Evolutionary conservation across 2,113 vertebrate genomes (phyloP).

Genomic region (Pardalotus punctatus): DNA sequence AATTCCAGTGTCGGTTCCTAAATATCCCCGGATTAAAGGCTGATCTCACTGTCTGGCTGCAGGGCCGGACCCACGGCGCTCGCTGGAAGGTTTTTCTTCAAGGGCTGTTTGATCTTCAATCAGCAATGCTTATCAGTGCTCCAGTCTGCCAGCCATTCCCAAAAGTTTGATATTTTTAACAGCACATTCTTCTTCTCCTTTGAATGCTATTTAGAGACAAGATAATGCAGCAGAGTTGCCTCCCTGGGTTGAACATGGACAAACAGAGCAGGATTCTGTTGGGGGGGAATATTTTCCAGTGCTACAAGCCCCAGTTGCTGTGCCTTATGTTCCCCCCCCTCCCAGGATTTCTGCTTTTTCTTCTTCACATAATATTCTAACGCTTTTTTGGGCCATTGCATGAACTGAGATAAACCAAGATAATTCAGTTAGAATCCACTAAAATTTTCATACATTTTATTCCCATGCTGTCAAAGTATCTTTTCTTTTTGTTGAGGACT

Average conservation of each 20-base stretch:
- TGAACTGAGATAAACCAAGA: not conserved
- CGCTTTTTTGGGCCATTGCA: not conserved
- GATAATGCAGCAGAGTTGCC: not conserved
- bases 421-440: not conserved
- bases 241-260: not conserved
- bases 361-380: not conserved
- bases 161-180: slow-evolving; percentile 53
- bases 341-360: not conserved
- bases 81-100: not conserved
- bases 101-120: slow-evolving; percentile 46
- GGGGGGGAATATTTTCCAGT: not conserved
- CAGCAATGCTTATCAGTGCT: not conserved
- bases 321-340: fast-evolving
- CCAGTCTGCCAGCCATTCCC: slow-evolving; percentile 32
- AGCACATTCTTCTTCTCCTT: slow-evolving; percentile 40
- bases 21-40: not conserved
- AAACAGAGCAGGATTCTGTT: not conserved
- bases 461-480: not conserved
- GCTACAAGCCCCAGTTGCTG: not conserved
- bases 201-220: slow-evolving; percentile 12
- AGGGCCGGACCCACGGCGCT: not conserved
- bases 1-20: not conserved
- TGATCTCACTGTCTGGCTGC: slow-evolving; percentile 28
- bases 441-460: not conserved
- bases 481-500: not conserved